A percentile compares a stretch with the other conserved stretches of the same genome.
phyloP scores from a whole-genome alignment of 2,888 invertebrate genomes.

The Lutraria lutraria region DNA sequence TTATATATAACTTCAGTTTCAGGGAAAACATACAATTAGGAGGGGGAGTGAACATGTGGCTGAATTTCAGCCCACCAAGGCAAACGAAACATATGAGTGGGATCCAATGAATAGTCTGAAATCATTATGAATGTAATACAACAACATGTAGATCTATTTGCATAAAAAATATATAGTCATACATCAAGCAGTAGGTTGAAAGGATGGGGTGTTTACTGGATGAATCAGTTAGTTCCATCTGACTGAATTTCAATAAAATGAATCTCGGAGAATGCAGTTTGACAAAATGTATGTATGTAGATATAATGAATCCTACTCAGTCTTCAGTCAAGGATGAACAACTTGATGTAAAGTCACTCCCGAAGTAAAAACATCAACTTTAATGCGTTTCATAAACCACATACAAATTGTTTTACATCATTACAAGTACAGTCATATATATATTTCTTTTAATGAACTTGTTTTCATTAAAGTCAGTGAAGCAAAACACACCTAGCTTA shows the following conservation, averaged over 20 bases:
- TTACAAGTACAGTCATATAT: no score
- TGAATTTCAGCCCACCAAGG: no score
- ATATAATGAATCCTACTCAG: not conserved
- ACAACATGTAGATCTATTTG: not conserved
- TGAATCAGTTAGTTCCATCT: constrained; percentile 5
- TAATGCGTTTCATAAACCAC: not conserved
- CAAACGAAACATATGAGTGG: no score
- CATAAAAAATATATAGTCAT: not conserved
- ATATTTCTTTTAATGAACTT: no score
- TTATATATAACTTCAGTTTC: no score
- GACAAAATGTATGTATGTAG: not conserved
- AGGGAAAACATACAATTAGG: no score
- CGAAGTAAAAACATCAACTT: not conserved
- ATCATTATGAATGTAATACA: not conserved
- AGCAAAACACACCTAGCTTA: no score
- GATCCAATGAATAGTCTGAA: no score
- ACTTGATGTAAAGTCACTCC: not conserved
- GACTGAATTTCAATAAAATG: constrained; percentile 2
- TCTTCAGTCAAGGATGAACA: not conserved
- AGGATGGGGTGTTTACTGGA: not conserved
- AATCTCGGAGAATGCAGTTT: not conserved
- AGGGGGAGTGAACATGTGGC: no score
- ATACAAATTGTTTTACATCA: not conserved
- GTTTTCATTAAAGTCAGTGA: no score
- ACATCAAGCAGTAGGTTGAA: not conserved